These are phyloP conservation scores for Eulemur rufifrons DNA, from an alignment of 2,113 vertebrate species.

Conservation along the genomic window DNA sequence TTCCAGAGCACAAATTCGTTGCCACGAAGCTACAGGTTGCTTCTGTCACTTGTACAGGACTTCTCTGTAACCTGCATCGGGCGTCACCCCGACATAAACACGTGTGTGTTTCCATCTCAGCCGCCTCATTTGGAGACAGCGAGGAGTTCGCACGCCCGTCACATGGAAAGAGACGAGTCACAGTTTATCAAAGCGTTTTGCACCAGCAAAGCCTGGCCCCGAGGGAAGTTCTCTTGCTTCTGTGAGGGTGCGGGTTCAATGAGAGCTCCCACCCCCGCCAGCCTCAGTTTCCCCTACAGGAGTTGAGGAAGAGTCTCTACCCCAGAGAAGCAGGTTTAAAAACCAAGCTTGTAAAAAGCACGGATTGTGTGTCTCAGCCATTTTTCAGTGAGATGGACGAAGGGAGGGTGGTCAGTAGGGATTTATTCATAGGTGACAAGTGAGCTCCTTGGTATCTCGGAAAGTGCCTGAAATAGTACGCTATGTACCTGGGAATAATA, in stretches of 20 bases:
- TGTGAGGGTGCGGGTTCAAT: neutral
- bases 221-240: neutral
- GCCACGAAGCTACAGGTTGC: fast-evolving
- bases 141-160: neutral
- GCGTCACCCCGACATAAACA: neutral
- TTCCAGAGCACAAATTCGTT: neutral
- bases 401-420: neutral
- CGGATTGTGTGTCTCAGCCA: neutral
- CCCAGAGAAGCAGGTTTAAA: neutral
- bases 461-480: neutral
- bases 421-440: neutral
- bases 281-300: neutral
- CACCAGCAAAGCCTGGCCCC: fast-evolving
- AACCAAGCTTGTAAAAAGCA: neutral
- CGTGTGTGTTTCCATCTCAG: neutral
- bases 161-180: neutral
- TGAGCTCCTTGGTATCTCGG: neutral
- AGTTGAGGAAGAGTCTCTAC: neutral
- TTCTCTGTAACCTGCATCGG: neutral
- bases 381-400: neutral
- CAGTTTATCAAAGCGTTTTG: neutral
- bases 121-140: neutral
- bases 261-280: neutral
- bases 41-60: neutral
- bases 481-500: neutral